Percentiles rank a stretch among this genome's conserved stretches.
These are phyloP conservation scores for Lacerta bilineata DNA, from an alignment of 2,797 vertebrate species.

Conservation along the genomic window DNA sequence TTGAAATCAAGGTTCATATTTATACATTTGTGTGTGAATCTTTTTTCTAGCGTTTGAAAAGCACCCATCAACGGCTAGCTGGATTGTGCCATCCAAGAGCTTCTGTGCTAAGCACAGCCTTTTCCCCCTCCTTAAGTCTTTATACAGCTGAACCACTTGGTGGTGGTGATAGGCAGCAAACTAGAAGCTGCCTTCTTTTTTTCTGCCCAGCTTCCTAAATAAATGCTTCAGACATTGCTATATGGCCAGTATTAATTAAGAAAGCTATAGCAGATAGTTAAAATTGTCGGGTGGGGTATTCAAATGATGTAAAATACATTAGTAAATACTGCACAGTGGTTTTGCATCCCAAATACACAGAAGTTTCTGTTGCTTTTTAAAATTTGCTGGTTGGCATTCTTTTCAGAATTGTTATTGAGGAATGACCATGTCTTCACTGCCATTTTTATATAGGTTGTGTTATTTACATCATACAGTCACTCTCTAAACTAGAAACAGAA, in stretches of 20 bases:
- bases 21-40: not conserved
- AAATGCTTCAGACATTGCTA: not conserved
- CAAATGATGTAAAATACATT: not conserved
- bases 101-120: not conserved
- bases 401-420: not conserved
- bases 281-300: accelerated
- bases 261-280: not conserved
- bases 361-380: not conserved
- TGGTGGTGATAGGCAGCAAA: conserved; percentile 57
- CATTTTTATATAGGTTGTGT: not conserved
- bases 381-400: not conserved
- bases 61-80: not conserved
- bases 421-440: not conserved
- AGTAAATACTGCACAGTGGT: not conserved
- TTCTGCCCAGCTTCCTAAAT: not conserved
- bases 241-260: not conserved
- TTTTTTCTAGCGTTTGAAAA: not conserved
- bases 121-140: conserved; percentile 17
- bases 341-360: not conserved
- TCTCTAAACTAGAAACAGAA: not conserved
- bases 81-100: not conserved
- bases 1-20: not conserved
- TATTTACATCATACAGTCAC: not conserved
- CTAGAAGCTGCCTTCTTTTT: not conserved
- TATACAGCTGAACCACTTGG: conserved; percentile 53